Evolutionary conservation across 2,797 vertebrate species (phyloP), one percentile per base, ranked within the genome.

Genomic region (Menidia menidia): DNA sequence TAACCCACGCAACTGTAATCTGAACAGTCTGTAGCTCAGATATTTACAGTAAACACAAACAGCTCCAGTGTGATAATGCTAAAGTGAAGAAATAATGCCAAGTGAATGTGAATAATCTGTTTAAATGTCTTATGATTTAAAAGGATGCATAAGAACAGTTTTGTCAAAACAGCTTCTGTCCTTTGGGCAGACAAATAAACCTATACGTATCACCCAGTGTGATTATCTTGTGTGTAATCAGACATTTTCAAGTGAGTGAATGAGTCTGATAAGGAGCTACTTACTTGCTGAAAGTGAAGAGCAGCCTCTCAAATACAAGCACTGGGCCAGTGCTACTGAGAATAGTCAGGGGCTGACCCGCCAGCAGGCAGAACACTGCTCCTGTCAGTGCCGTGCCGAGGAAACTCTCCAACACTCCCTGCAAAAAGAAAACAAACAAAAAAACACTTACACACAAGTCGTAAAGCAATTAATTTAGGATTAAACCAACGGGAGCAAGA

Each of bases 281-380:
- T 92, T 94, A 99, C 98, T 91, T 98, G 97, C 98, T 99, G 90
- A 99, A 99, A 84, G 90, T 96, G 89, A 98, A 99, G 65, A 99
- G 95, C 35, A 99, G 96, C 4, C 97, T 91, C 70, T 99, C 98
- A 8, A 99, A 99, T 76, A 99, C 98, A 0, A 99, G 94, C 67
- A 99, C 97, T 0, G 98, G 98, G 8, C 98, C 98, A 0, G 98
- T 99, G 88, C 98, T 99, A 93, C 98, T 99, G 81, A 99, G 89
- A 70, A 99, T 98, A 7, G 95, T 99, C 69, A 99, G 95, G 0
- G 98, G 98, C 58, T 99, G 98, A 19, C 98, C 98, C 1, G 96
- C 93, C 53, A 99, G 90, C 91, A 99, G 89, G 85, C 98, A 99
- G 85, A 98, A 99, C 51, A 99, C 62, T 0, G 93, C 90, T 6